Percentiles rank a stretch among this genome's conserved stretches.
These are phyloP conservation scores for Papilio protenor DNA, from an alignment of 2,888 invertebrate species.

Conservation along the genomic window DNA sequence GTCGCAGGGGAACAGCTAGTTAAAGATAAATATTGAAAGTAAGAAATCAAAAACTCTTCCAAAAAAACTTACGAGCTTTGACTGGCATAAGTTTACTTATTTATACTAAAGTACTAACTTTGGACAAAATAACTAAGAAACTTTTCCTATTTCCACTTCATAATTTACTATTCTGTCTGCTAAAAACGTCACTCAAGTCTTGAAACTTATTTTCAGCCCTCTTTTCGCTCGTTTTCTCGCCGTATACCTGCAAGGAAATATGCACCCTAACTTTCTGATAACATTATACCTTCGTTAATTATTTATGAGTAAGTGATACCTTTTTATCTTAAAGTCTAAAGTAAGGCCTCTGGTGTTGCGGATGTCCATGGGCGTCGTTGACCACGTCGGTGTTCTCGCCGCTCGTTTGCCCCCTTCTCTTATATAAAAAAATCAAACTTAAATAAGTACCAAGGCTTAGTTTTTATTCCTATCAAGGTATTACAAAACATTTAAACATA, in stretches of 20 bases:
- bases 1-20: too few relatives aligned
- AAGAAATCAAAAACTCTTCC: background rate
- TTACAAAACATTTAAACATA: too few relatives aligned
- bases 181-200: conserved; percentile 15
- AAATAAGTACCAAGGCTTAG: too few relatives aligned
- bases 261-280: background rate
- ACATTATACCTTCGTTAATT: background rate
- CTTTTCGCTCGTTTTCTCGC: background rate
- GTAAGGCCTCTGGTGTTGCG: too few relatives aligned
- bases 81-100: conserved; percentile 27
- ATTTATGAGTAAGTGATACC: background rate
- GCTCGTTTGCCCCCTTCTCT: too few relatives aligned
- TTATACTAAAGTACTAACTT: conserved; percentile 15
- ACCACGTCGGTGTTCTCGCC: too few relatives aligned
- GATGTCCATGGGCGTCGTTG: too few relatives aligned
- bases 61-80: background rate
- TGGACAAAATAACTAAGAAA: conserved; percentile 26
- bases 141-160: conserved; percentile 28
- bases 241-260: background rate
- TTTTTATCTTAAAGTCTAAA: background rate
- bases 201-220: background rate
- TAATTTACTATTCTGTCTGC: conserved; percentile 11
- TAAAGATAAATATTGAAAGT: background rate
- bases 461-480: too few relatives aligned
- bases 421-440: too few relatives aligned